These are phyloP conservation scores for Leiothrix lutea DNA, from an alignment of 2,113 vertebrate genomes.

Conservation along the genomic window DNA sequence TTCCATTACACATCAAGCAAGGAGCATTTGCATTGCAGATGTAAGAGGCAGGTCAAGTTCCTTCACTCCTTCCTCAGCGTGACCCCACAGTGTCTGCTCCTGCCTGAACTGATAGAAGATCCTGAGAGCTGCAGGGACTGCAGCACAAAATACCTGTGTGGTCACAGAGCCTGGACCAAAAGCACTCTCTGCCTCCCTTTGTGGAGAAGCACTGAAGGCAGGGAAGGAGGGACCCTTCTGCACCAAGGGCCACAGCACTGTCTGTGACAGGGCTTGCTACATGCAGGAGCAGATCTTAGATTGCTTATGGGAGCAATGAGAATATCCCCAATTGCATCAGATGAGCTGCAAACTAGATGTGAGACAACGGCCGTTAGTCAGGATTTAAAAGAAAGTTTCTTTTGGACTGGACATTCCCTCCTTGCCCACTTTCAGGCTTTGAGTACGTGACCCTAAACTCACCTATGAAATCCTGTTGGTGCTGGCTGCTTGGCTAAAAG, in stretches of 20 bases:
- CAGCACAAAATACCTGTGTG: background rate
- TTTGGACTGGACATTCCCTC: background rate
- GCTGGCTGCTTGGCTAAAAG: background rate
- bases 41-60: background rate
- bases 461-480: background rate
- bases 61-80: fast-evolving
- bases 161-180: background rate
- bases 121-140: background rate
- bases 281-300: background rate
- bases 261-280: background rate
- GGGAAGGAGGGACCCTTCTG: background rate
- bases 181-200: background rate
- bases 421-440: background rate
- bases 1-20: background rate
- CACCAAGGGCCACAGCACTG: background rate
- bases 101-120: background rate
- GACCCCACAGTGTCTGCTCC: background rate
- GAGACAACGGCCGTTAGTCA: background rate
- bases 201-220: background rate
- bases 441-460: background rate
- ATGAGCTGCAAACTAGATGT: background rate
- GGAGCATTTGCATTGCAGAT: background rate
- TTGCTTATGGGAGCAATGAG: background rate
- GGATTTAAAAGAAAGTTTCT: background rate
- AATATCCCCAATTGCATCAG: background rate